These are phyloP conservation scores for Cydia splendana DNA, from an alignment of 1,140 invertebrate species.

Conservation along the genomic window DNA sequence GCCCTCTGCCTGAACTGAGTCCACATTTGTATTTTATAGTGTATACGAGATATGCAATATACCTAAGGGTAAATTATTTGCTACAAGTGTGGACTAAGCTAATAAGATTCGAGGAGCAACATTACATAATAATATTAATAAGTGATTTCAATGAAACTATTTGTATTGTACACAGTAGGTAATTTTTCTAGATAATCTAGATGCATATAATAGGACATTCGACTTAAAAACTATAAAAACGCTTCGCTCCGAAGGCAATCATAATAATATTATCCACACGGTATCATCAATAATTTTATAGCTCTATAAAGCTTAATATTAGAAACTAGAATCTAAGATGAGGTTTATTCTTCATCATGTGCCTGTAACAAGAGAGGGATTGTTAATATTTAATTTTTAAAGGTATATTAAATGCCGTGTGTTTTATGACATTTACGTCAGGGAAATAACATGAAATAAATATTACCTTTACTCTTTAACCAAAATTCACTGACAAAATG, in stretches of 20 bases:
- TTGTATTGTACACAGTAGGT: no score
- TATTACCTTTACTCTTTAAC: no score
- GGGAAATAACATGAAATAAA: no score
- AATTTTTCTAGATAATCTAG: background rate
- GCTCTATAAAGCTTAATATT: conserved; percentile 54
- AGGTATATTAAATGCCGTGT: no score
- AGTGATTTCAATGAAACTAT: background rate
- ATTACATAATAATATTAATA: background rate
- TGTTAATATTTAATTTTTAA: conserved; percentile 20
- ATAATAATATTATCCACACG: conserved; percentile 47
- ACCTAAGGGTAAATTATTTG: background rate
- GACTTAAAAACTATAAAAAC: conserved; percentile 33
- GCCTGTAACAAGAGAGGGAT: conserved; percentile 83
- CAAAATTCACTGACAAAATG: no score
- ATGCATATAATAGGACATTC: background rate
- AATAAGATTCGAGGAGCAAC: background rate
- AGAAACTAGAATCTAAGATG: conserved; percentile 90
- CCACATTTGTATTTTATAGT: no score
- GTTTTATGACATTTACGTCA: no score
- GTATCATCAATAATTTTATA: no score
- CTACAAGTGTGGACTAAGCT: conserved; percentile 6
- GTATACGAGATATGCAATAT: background rate
- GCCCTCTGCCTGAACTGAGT: no score
- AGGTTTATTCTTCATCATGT: conserved; percentile 96
- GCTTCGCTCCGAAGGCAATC: conserved; percentile 35